Evolutionary conservation across 2,797 vertebrate genomes (phyloP), one percentile per base, ranked within the genome.

Genomic region (Arremon aurantiirostris): DNA sequence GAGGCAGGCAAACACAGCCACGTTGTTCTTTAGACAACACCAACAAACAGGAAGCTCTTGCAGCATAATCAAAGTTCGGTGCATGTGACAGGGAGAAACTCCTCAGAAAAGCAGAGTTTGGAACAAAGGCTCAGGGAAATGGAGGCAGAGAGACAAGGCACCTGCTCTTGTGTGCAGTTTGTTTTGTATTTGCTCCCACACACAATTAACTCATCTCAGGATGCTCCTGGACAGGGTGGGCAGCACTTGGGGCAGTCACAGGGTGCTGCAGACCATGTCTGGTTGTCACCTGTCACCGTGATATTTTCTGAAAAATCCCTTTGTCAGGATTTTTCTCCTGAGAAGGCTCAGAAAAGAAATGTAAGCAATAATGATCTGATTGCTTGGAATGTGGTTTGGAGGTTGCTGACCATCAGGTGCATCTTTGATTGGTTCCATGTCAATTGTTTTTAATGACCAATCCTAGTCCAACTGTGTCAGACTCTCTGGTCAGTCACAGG

Each of bases 181-280:
- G 63, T 56, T 93, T 73, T 75, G 66, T 46, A 24, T 78, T 86
- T 80, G 81, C 78, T 91, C 53, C 79, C 89, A 1, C 57, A 1
- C 39, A n/a, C 6, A 27, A 59, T 11, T 83, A 53, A 46, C 92
- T 86, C 69, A 73, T 28, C 52, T 79, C 59, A 55, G 86, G 87
- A 32, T 63, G 81, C 46, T 82, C 60, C 57, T 0, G 2, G 52
- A 14, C 47, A 49, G 47, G 47, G 47, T 49, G 47, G 47, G 47
- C 47, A 49, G 24, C 47, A 6, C 47, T 16, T 27, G 47, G 26
- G 14, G 47, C 7, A 57, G 15, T 23, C 35, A 20, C 37, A 20
- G 44, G 35, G 16, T 2, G 4, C 0, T 27, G 27, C 52, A 55
- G 21, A 27, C 34, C 2, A 1, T 23, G 2, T 8, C 23, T 8